These are phyloP conservation scores for Pachyrhynchus sulphureomaculatus DNA, from an alignment of 1,140 invertebrate genomes.

Conservation along the genomic window DNA sequence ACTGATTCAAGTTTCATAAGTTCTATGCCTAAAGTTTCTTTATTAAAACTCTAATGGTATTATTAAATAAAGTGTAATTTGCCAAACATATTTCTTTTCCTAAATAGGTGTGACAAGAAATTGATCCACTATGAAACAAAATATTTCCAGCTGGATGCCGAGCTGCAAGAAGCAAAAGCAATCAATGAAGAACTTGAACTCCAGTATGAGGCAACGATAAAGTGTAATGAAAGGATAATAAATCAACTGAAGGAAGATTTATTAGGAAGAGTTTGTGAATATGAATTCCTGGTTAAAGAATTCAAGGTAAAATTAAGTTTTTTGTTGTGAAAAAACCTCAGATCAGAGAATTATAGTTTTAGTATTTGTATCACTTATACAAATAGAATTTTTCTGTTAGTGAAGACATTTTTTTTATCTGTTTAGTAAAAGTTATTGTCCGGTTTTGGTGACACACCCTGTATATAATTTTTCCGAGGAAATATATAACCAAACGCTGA, in stretches of 20 bases:
- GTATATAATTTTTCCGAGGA: too few relatives aligned
- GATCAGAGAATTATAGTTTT: background rate
- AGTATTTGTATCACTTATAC: background rate
- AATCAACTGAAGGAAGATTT: constrained; percentile 34
- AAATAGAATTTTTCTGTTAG: too few relatives aligned
- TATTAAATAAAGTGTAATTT: too few relatives aligned
- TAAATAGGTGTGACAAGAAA: constrained; percentile 49
- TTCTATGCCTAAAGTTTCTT: too few relatives aligned
- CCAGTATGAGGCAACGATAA: constrained; percentile 40
- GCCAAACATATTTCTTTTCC: too few relatives aligned
- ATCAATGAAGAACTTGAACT: constrained; percentile 48
- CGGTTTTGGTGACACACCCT: background rate
- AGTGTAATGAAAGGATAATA: constrained; percentile 38
- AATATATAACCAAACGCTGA: too few relatives aligned
- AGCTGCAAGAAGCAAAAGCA: constrained; percentile 45
- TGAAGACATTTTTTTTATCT: too few relatives aligned
- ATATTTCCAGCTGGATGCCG: constrained; percentile 47
- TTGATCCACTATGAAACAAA: constrained; percentile 53
- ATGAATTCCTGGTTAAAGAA: constrained; percentile 19
- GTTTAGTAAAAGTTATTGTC: too few relatives aligned
- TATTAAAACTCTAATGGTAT: too few relatives aligned
- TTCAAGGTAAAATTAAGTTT: constrained; percentile 11
- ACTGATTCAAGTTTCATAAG: too few relatives aligned
- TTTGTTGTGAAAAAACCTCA: background rate
- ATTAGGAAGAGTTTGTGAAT: constrained; percentile 27